A percentile compares a stretch with the other conserved stretches of the same genome.
phyloP scores from a whole-genome alignment of 1,140 invertebrate genomes.

The Pseudachorutes palmiensis region DNA sequence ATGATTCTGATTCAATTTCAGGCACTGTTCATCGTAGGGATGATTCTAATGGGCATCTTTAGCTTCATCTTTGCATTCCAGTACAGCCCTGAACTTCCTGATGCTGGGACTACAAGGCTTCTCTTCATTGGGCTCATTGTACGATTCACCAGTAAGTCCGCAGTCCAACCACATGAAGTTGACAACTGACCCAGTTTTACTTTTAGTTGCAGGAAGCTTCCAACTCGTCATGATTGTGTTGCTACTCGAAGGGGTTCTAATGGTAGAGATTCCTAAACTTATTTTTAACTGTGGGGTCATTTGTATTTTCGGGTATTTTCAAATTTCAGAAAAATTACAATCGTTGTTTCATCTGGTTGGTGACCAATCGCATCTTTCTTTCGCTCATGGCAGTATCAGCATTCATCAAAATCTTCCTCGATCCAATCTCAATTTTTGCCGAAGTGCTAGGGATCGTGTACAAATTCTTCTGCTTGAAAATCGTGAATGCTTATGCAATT shows the following conservation, averaged over 20 bases:
- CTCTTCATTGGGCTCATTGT: conserved; percentile 9
- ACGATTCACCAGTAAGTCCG: conserved; percentile 4
- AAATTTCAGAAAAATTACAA: conserved; percentile 7
- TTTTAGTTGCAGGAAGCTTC: conserved; percentile 7
- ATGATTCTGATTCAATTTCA: background rate
- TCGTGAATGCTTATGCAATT: conserved; percentile 1
- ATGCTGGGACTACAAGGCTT: background rate
- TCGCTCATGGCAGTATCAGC: background rate
- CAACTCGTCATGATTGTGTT: conserved; percentile 5
- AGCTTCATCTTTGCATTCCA: conserved; percentile 12
- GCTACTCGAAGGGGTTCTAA: conserved; percentile 8
- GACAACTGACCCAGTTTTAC: too few relatives aligned
- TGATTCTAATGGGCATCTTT: background rate
- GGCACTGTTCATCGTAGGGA: background rate
- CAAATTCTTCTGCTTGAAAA: conserved; percentile 7
- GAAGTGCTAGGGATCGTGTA: background rate
- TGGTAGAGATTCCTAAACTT: background rate
- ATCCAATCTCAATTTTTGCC: background rate
- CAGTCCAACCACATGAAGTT: background rate
- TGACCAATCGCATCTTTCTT: conserved; percentile 2
- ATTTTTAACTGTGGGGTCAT: background rate
- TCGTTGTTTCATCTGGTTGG: conserved; percentile 2
- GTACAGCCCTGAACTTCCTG: background rate
- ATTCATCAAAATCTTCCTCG: conserved; percentile 8
- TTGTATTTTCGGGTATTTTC: background rate